A percentile compares a stretch with the other conserved stretches of the same genome.
Conservation (phyloP, 2,888 invertebrate species). For the Dasysyrphus tricinctus region DNA sequence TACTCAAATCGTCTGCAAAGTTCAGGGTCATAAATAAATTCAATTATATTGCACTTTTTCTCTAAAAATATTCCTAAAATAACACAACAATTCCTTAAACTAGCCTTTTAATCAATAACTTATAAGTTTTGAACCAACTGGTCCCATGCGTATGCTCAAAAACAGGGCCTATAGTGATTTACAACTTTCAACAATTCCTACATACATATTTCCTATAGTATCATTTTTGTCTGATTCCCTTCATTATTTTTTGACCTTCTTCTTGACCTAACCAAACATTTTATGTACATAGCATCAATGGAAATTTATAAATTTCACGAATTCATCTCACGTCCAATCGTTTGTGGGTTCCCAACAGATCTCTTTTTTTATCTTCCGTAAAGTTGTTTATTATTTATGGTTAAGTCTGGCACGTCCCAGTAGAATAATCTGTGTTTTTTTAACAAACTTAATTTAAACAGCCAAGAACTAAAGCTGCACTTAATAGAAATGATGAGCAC, state of each 20-base stretch:
- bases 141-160: too few relatives aligned
- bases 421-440: neutral
- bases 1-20: too few relatives aligned
- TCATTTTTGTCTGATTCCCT: too few relatives aligned
- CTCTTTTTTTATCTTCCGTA: neutral
- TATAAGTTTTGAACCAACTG: too few relatives aligned
- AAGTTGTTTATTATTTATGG: neutral
- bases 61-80: too few relatives aligned
- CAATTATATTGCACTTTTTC: too few relatives aligned
- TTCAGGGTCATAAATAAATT: too few relatives aligned
- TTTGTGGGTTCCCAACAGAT: conserved; percentile 1
- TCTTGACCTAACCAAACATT: conserved; percentile 14
- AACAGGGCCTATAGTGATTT: too few relatives aligned
- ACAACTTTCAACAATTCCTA: too few relatives aligned
- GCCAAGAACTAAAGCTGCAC: neutral
- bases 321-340: conserved; percentile 9
- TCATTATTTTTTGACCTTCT: neutral
- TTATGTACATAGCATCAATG: neutral
- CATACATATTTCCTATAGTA: too few relatives aligned
- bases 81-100: too few relatives aligned
- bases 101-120: too few relatives aligned
- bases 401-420: neutral
- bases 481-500: neutral
- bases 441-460: neutral
- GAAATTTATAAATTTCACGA: neutral